Evolutionary conservation across 1,140 invertebrate species (phyloP).

Genomic region (Pogonus chalceus): DNA sequence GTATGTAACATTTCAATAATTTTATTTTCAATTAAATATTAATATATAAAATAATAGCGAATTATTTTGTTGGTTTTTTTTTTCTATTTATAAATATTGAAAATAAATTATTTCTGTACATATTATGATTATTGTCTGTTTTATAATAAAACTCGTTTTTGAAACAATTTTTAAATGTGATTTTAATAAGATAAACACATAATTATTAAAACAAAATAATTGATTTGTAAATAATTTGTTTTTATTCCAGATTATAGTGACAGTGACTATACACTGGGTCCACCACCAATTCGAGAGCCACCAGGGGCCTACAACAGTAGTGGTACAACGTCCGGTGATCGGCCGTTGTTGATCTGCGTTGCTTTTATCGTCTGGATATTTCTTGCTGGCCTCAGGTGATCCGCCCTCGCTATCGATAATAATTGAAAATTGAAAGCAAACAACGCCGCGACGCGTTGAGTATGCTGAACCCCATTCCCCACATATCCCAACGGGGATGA

Average conservation of each 20-base stretch:
- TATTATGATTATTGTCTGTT: too few relatives aligned
- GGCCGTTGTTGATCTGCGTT: constrained; percentile 13
- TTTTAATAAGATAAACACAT: background rate
- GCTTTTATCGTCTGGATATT: background rate
- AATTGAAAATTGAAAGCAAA: background rate
- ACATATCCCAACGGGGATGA: background rate
- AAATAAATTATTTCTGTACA: too few relatives aligned
- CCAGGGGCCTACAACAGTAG: constrained; percentile 26
- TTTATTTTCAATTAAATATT: too few relatives aligned
- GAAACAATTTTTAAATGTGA: too few relatives aligned
- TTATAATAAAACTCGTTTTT: too few relatives aligned
- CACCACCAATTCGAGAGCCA: constrained; percentile 28
- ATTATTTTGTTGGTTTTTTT: too few relatives aligned
- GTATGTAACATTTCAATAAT: too few relatives aligned
- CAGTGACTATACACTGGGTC: constrained; percentile 28
- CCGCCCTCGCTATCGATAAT: background rate
- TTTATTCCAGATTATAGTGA: constrained; percentile 12
- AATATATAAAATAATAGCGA: too few relatives aligned
- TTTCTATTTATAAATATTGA: too few relatives aligned
- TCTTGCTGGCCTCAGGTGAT: constrained; percentile 1
- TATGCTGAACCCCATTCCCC: background rate
- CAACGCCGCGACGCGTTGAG: too few relatives aligned
- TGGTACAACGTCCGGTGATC: background rate
- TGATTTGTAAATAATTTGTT: too few relatives aligned
- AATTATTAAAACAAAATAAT: constrained; percentile 2